A percentile compares a stretch with the other conserved stretches of the same genome.
Evolutionary conservation across 2,888 invertebrate genomes (phyloP).

Genomic region (Scaptomyza tumidula): DNA sequence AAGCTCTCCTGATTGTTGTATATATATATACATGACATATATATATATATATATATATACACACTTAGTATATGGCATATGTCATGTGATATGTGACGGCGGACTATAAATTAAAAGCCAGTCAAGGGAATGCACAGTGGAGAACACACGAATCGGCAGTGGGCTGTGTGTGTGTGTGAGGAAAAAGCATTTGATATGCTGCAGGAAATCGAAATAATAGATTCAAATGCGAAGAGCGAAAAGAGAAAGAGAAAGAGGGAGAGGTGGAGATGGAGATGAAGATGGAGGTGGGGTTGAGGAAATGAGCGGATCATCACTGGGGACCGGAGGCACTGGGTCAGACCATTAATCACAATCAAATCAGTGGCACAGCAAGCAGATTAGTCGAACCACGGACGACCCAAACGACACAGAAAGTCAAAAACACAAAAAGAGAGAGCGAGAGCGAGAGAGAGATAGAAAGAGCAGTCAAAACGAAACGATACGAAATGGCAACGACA

Average conservation of each 20-base stretch:
- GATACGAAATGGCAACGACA: constrained; percentile 22
- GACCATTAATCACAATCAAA: constrained; percentile 75
- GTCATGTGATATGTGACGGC: constrained; percentile 53
- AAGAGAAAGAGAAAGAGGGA: neutral
- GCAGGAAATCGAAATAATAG: constrained; percentile 63
- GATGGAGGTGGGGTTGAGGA: neutral
- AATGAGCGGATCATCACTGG: neutral
- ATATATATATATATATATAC: constrained; percentile 2
- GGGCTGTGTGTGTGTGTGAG: neutral
- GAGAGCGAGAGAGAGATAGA: neutral
- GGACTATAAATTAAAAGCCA: constrained; percentile 66
- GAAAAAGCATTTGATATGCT: constrained; percentile 46
- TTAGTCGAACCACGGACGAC: constrained; percentile 27
- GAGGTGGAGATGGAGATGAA: neutral
- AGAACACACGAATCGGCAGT: neutral
- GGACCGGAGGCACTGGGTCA: constrained; percentile 42
- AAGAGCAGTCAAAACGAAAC: constrained; percentile 13
- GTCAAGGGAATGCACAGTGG: constrained; percentile 37
- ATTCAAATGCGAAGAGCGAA: constrained; percentile 44
- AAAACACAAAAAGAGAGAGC: constrained; percentile 35
- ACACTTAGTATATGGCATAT: constrained; percentile 38
- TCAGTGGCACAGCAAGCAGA: constrained; percentile 64
- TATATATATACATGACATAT: no score
- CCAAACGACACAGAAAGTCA: constrained; percentile 34
- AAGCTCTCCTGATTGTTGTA: neutral